phyloP scores from a whole-genome alignment of 2,888 invertebrate genomes.

The Ceriagrion tenellum region DNA sequence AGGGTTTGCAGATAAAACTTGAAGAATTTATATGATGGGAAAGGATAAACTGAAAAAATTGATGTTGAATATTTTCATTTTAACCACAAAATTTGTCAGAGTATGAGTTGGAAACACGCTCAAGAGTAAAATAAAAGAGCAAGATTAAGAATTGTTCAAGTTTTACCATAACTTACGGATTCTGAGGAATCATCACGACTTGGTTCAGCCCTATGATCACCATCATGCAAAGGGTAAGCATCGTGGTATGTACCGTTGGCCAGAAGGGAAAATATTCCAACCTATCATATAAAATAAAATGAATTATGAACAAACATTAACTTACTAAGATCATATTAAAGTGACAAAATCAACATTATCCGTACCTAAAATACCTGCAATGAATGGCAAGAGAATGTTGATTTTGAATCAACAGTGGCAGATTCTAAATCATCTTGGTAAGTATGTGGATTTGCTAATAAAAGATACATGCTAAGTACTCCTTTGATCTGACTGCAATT shows the following conservation, averaged over 20 bases:
- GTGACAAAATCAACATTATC: too few relatives aligned
- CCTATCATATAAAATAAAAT: constrained; percentile 77
- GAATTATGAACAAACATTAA: background rate
- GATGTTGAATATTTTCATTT: too few relatives aligned
- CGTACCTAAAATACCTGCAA: too few relatives aligned
- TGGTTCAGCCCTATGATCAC: constrained; percentile 87
- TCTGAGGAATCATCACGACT: background rate
- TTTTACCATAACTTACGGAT: background rate
- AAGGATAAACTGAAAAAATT: too few relatives aligned
- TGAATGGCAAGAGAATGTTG: too few relatives aligned
- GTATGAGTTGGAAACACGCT: background rate
- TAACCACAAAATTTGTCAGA: background rate
- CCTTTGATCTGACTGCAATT: too few relatives aligned
- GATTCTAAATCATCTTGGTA: too few relatives aligned
- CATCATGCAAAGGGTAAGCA: constrained; percentile 94
- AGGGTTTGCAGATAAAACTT: too few relatives aligned
- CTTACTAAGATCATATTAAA: background rate
- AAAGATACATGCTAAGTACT: too few relatives aligned
- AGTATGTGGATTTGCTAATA: too few relatives aligned
- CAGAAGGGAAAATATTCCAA: constrained; percentile 91
- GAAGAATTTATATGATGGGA: too few relatives aligned
- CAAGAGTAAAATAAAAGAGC: background rate
- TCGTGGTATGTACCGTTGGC: constrained; percentile 91
- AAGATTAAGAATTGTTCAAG: background rate
- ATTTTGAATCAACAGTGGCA: too few relatives aligned